These are phyloP conservation scores for Cryptocheilus praepositus DNA, from an alignment of 2,888 invertebrate species.

Conservation along the genomic window DNA sequence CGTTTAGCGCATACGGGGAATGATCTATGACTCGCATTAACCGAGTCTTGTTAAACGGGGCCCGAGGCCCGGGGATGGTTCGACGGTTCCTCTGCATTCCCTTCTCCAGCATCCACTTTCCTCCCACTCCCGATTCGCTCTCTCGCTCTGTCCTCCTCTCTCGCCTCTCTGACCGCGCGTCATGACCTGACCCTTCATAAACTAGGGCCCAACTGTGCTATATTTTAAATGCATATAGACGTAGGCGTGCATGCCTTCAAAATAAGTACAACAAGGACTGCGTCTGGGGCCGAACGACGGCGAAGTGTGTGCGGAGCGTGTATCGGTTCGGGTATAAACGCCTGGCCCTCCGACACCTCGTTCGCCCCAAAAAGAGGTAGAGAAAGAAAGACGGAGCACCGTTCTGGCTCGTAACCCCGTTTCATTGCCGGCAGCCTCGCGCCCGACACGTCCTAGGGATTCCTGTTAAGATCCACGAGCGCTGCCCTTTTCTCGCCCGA, in stretches of 20 bases:
- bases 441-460: conserved; percentile 36
- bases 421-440: conserved; percentile 36
- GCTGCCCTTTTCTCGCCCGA: conserved; percentile 25
- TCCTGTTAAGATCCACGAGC: conserved; percentile 32
- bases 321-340: conserved; percentile 63
- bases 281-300: not conserved
- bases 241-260: conserved; percentile 72
- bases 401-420: conserved; percentile 35
- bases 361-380: conserved; percentile 51
- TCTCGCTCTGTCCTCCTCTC: conserved; percentile 50
- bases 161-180: conserved; percentile 45
- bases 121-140: conserved; percentile 27
- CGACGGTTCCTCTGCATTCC: conserved; percentile 52
- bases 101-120: conserved; percentile 31
- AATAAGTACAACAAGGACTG: conserved; percentile 67
- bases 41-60: conserved; percentile 73
- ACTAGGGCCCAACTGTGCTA: conserved; percentile 73
- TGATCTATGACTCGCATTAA: conserved; percentile 74
- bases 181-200: conserved; percentile 74
- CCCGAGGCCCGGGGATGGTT: conserved; percentile 59
- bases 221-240: conserved; percentile 73
- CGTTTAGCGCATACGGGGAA: conserved; percentile 69
- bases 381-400: conserved; percentile 30
- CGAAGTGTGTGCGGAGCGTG: conserved; percentile 44
- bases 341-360: conserved; percentile 65